These are phyloP conservation scores for Synanthedon andrenaeformis DNA, from an alignment of 2,888 invertebrate genomes.

Conservation along the genomic window DNA sequence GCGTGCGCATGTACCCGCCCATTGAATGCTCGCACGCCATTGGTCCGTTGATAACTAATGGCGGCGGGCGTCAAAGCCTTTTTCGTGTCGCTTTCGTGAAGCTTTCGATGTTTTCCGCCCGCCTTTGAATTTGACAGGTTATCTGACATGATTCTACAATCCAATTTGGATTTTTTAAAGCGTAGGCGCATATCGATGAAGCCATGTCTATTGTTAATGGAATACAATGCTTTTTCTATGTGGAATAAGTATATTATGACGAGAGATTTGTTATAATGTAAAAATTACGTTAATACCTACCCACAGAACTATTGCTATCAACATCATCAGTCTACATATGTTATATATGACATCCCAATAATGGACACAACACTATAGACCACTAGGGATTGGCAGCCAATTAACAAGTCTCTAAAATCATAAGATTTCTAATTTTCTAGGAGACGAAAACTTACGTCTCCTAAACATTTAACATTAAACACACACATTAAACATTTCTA, in stretches of 20 bases:
- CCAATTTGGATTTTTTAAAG: conserved; percentile 35
- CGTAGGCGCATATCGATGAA: conserved; percentile 49
- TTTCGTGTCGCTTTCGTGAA: conserved; percentile 32
- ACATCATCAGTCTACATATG: too few species aligned
- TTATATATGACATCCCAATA: too few species aligned
- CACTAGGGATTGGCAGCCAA: too few species aligned
- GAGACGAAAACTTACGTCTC: too few species aligned
- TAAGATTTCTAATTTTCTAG: too few species aligned
- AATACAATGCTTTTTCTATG: conserved; percentile 14
- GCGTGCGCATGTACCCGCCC: conserved; percentile 56
- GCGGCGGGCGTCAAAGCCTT: conserved; percentile 40
- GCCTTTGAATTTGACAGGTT: conserved; percentile 50
- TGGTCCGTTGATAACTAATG: conserved; percentile 43
- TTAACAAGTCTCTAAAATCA: too few species aligned
- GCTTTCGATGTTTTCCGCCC: conserved; percentile 41
- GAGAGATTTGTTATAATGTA: conserved; percentile 7
- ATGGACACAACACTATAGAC: too few species aligned
- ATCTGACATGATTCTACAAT: conserved; percentile 32
- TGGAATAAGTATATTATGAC: conserved; percentile 8
- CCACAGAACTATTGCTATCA: too few species aligned
- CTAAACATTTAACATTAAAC: too few species aligned
- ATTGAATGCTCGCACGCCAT: conserved; percentile 21
- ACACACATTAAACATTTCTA: too few species aligned
- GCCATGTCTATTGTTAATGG: conserved; percentile 25
- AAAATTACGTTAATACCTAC: conserved; percentile 1